Evolutionary conservation across 2,888 invertebrate species (phyloP).

Genomic region (Amphiduros pacificus): DNA sequence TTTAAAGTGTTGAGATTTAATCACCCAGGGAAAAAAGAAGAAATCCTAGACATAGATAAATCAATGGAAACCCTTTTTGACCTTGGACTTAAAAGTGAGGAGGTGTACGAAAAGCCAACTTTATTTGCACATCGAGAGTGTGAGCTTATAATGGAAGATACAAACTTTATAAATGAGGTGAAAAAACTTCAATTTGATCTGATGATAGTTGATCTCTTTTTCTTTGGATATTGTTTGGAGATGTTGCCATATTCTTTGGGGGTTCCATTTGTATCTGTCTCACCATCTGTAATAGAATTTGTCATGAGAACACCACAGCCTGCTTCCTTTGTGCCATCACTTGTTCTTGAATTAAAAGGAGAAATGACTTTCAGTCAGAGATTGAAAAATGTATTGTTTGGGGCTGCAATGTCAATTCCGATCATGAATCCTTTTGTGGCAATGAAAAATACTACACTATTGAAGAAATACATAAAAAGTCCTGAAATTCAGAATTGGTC

Average conservation of each 20-base stretch:
- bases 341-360: background rate
- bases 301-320: constrained; percentile 1
- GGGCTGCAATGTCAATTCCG: background rate
- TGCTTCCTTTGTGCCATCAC: constrained; percentile 3
- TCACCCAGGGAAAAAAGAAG: background rate
- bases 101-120: too few relatives aligned
- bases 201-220: constrained; percentile 1
- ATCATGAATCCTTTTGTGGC: background rate
- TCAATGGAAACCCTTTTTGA: too few relatives aligned
- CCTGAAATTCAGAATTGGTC: background rate
- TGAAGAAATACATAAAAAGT: constrained; percentile 9
- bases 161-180: too few relatives aligned
- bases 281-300: too few relatives aligned
- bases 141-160: too few relatives aligned
- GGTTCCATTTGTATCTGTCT: too few relatives aligned
- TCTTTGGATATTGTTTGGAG: background rate
- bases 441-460: background rate
- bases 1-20: background rate
- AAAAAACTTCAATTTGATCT: constrained; percentile 11
- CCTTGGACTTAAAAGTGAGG: too few relatives aligned
- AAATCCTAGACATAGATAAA: too few relatives aligned
- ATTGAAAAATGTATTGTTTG: too few relatives aligned
- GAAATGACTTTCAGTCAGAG: constrained; percentile 7
- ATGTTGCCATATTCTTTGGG: constrained; percentile 4
- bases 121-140: too few relatives aligned